A percentile compares a stretch with the other conserved stretches of the same genome.
Conservation (phyloP, 2,888 invertebrate genomes). For the Rhyacophila evoluta region DNA sequence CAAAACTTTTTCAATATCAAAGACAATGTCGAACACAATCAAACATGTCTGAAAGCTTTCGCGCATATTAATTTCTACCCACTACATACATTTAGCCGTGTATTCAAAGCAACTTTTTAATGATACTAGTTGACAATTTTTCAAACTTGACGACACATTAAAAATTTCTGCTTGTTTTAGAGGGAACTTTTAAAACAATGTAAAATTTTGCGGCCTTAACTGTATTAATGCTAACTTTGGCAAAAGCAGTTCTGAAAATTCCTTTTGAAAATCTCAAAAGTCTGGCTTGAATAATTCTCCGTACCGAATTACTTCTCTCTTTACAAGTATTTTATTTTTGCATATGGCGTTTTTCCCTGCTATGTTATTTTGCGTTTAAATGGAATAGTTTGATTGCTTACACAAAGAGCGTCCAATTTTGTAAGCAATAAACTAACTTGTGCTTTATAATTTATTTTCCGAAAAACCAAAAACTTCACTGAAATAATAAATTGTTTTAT, state of each 20-base stretch:
- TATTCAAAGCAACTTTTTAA: too few species aligned
- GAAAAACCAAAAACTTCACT: too few species aligned
- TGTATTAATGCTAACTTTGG: slow-evolving; percentile 7
- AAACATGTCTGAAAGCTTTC: too few species aligned
- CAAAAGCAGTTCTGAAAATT: not conserved
- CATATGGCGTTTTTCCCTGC: not conserved
- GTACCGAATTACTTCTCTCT: not conserved
- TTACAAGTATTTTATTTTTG: slow-evolving; percentile 13
- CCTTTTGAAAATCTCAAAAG: slow-evolving; percentile 16
- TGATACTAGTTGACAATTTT: not conserved
- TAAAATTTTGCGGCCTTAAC: not conserved
- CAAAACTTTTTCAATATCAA: too few species aligned
- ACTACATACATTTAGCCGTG: too few species aligned
- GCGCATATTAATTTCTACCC: too few species aligned
- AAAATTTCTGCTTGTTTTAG: not conserved
- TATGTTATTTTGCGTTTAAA: not conserved
- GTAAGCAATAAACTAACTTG: too few species aligned
- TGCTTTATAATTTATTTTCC: too few species aligned
- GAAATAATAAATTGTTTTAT: too few species aligned
- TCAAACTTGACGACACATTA: not conserved
- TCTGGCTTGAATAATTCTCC: not conserved
- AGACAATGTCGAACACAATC: too few species aligned
- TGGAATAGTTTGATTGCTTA: not conserved
- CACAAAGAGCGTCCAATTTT: too few species aligned
- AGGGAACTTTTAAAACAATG: slow-evolving; percentile 2